A percentile compares a stretch with the other conserved stretches of the same genome.
Evolutionary conservation across 2,113 vertebrate genomes (phyloP).

Genomic region (Emydura subglobosa): DNA sequence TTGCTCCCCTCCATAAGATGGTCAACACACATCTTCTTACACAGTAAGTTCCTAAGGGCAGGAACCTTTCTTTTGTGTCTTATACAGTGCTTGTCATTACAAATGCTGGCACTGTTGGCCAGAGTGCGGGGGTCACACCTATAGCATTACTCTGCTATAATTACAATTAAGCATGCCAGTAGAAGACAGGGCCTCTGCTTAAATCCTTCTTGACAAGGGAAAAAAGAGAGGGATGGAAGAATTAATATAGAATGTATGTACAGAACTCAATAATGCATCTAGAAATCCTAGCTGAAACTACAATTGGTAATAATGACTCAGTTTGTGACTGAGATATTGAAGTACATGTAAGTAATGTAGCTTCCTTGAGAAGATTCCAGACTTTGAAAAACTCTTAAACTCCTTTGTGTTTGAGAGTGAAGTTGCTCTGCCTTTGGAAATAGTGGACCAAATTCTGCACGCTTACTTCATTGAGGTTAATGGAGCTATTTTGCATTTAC

Average conservation of each 20-base stretch:
- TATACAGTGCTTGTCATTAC: background rate
- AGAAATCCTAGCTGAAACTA: background rate
- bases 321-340: background rate
- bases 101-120: background rate
- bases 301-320: background rate
- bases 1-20: background rate
- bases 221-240: background rate
- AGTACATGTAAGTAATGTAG: background rate
- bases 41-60: constrained; percentile 37
- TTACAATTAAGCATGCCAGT: constrained; percentile 17
- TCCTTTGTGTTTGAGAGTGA: background rate
- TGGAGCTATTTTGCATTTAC: background rate
- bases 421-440: background rate
- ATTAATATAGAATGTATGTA: background rate
- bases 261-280: background rate
- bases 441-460: background rate
- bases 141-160: background rate
- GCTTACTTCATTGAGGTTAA: background rate
- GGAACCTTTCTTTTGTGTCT: constrained; percentile 30
- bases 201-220: constrained; percentile 8
- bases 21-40: background rate
- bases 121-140: accelerated
- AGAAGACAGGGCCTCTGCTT: background rate
- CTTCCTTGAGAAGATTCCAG: background rate
- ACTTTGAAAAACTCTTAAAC: background rate